phyloP scores from a whole-genome alignment of 23 tunicate genomes.

The Halocynthia aurantium region DNA sequence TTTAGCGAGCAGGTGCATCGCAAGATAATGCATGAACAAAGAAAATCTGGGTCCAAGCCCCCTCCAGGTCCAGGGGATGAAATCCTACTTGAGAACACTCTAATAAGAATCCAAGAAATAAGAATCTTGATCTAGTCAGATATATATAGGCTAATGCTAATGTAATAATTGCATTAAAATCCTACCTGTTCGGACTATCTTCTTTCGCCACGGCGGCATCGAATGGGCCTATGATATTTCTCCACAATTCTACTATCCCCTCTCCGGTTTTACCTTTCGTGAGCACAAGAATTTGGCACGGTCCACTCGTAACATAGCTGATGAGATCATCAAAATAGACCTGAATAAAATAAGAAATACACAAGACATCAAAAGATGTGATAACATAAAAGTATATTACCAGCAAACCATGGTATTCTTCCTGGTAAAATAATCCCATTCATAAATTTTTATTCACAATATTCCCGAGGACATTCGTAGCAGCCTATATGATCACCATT shows the following conservation, averaged over 20 bases:
- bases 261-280: conserved; percentile 91
- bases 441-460: background rate
- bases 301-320: conserved; percentile 92
- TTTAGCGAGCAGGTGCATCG: no score
- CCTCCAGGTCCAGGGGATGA: no score
- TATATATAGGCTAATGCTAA: background rate
- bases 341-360: conserved; percentile 20
- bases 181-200: conserved; percentile 77
- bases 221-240: conserved; percentile 94
- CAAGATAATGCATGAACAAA: no score
- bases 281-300: conserved; percentile 67
- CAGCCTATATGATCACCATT: no score
- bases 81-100: no score
- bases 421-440: no score
- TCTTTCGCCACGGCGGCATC: conserved; percentile 96
- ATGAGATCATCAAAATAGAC: conserved; percentile 66
- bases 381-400: no score
- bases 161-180: background rate
- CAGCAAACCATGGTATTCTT: no score
- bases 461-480: background rate
- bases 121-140: no score
- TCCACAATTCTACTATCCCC: conserved; percentile 85
- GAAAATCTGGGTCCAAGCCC: no score
- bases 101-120: no score
- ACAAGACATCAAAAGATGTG: background rate